Percentiles rank a stretch among this genome's conserved stretches.
Evolutionary conservation across 2,888 invertebrate species (phyloP).

Genomic region (Agrochola lychnidis): DNA sequence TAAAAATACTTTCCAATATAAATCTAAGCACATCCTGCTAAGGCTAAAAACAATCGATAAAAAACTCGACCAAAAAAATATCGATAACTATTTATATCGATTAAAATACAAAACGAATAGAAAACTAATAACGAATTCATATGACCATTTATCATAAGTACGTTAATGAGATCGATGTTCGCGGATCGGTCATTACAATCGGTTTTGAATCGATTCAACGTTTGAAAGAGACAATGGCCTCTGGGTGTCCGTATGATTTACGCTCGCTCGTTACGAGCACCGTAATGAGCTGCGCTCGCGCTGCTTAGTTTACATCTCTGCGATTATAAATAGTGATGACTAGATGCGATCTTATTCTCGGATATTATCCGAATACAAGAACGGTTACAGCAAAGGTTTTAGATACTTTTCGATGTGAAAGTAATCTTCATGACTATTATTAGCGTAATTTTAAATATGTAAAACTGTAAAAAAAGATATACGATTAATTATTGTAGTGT

Average conservation of each 20-base stretch:
- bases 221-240: constrained; percentile 83
- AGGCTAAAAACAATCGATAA: constrained; percentile 17
- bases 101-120: constrained; percentile 64
- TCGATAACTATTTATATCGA: constrained; percentile 55
- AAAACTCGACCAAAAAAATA: constrained; percentile 32
- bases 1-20: constrained; percentile 32
- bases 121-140: constrained; percentile 65
- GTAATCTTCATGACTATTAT: neutral
- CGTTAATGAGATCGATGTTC: constrained; percentile 70
- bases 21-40: constrained; percentile 28
- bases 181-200: constrained; percentile 82
- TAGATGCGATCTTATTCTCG: constrained; percentile 48
- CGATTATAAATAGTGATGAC: constrained; percentile 74
- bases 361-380: constrained; percentile 23
- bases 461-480: constrained; percentile 22
- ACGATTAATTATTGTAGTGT: constrained; percentile 27
- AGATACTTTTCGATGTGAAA: neutral
- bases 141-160: constrained; percentile 69
- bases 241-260: constrained; percentile 87
- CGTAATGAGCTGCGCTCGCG: constrained; percentile 87
- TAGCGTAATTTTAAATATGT: constrained; percentile 9
- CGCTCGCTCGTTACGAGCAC: constrained; percentile 85
- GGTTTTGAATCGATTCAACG: constrained; percentile 76
- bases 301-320: constrained; percentile 76
- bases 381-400: neutral